Evolutionary conservation across 2,113 vertebrate species (phyloP).

Genomic region (Cottus gobio): DNA sequence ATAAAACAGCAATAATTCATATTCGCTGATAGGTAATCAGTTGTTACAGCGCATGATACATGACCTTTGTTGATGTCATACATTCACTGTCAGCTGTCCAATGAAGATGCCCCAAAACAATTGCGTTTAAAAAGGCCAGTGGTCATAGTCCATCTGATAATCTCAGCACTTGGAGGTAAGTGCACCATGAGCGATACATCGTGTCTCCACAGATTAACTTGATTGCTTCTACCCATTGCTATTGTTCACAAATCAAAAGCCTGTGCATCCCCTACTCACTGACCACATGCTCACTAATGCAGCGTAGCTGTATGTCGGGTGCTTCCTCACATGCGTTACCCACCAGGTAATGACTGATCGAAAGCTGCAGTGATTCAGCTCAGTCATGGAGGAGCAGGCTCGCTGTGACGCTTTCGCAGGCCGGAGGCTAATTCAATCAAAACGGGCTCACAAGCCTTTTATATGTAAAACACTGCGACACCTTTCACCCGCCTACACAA

Average conservation of each 20-base stretch:
- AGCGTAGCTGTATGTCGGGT: not conserved
- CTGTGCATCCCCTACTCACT: not conserved
- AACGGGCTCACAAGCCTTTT: not conserved
- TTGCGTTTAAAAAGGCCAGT: not conserved
- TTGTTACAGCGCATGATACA: not conserved
- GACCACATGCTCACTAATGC: not conserved
- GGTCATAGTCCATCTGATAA: not conserved
- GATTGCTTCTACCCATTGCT: not conserved
- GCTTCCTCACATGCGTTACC: not conserved
- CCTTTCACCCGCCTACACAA: no score
- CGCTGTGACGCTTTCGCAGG: not conserved
- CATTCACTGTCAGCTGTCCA: not conserved
- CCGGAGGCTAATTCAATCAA: conserved; percentile 24
- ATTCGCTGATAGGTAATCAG: not conserved
- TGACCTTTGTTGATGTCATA: not conserved
- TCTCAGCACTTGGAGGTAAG: not conserved
- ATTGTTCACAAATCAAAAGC: not conserved
- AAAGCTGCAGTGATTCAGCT: conserved; percentile 14
- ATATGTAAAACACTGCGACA: not conserved
- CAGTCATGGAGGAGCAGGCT: not conserved
- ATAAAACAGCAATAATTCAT: not conserved
- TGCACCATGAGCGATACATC: not conserved
- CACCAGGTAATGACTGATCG: conserved; percentile 1
- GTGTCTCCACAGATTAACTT: conserved; percentile 6
- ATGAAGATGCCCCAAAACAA: not conserved